Evolutionary conservation across 2,797 vertebrate species (phyloP), one percentile per base, ranked within the genome.

Genomic region (Limnodromus scolopaceus): DNA sequence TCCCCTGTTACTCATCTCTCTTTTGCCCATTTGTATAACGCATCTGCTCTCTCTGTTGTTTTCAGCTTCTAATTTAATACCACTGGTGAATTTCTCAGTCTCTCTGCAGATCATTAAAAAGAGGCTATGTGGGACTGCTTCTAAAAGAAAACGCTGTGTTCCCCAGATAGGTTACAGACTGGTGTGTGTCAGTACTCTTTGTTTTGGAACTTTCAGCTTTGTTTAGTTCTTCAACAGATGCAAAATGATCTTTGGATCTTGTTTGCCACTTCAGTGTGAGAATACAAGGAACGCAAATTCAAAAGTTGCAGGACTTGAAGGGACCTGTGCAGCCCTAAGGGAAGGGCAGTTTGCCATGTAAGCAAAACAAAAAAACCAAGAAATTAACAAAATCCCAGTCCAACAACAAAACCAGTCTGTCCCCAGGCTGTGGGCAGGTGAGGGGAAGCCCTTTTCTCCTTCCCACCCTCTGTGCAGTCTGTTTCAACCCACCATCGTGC

Each of bases 61-160:
- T 79, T 92, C 49, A 28, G 36, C 36, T 84, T 93, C 74, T 91
- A 76, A 86, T 93, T 95, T 90, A 90, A 75, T 90, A 53, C 43
- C 46, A 11, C 58, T 16, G 39, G 39, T 93, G 86, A 91, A 55
- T 79, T 79, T 89, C 54, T 76, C 16, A 10, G 36, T 89, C 54
- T 93, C 53, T 92, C 39, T 91, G 81, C 81, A 87, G 60, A 91
- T 92, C 46, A 45, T 79, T 94, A 63, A 51, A 72, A 82, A 76
- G 39, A 68, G 83, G 22, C 70, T 84, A 17, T 54, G 25, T 82
- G 58, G 80, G 46, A 76, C 54, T 84, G 54, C 80, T 86, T 92
- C 46, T 81, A 25, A 93, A 93, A 86, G 65, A 87, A 93, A 84
- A 38, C 2, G 2, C 19, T 48, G 20, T 28, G 12, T 92, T 96